Evolutionary conservation across 2,888 invertebrate species (phyloP).

Genomic region (Noctua janthe): DNA sequence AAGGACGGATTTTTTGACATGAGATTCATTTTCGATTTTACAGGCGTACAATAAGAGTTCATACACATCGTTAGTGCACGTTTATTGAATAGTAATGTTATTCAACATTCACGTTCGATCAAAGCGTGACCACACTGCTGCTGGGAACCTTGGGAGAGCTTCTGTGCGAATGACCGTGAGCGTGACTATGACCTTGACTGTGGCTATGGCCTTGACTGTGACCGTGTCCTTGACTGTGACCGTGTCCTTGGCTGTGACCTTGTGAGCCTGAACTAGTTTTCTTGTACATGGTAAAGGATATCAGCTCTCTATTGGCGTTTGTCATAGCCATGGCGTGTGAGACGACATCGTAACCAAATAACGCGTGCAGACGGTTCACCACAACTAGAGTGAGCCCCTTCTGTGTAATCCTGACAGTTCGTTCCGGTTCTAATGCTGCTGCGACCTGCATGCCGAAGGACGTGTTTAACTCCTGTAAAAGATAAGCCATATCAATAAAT

Average conservation of each 20-base stretch:
- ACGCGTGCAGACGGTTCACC: slow-evolving; percentile 86
- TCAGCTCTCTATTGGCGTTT: slow-evolving; percentile 86
- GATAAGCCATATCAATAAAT: slow-evolving; percentile 6
- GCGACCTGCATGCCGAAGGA: slow-evolving; percentile 83
- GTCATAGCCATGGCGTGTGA: slow-evolving; percentile 89
- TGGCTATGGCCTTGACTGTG: slow-evolving; percentile 70
- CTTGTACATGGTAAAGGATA: slow-evolving; percentile 89
- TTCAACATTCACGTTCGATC: slow-evolving; percentile 55
- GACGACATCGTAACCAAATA: slow-evolving; percentile 88
- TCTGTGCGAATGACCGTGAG: slow-evolving; percentile 70
- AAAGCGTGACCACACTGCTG: slow-evolving; percentile 81
- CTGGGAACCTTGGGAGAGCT: slow-evolving; percentile 66
- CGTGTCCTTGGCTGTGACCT: slow-evolving; percentile 73
- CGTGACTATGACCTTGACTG: slow-evolving; percentile 69
- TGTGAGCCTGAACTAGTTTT: slow-evolving; percentile 79
- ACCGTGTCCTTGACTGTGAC: slow-evolving; percentile 71
- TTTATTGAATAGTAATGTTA: slow-evolving; percentile 28
- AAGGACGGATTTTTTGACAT: slow-evolving; percentile 50
- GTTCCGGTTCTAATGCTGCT: slow-evolving; percentile 78
- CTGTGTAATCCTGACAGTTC: slow-evolving; percentile 84
- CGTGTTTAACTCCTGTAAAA: slow-evolving; percentile 84
- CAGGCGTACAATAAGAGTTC: background rate
- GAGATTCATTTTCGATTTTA: slow-evolving; percentile 47
- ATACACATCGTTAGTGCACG: slow-evolving; percentile 26
- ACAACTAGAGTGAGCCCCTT: slow-evolving; percentile 86